phyloP scores from a whole-genome alignment of 2,888 invertebrate species.

The Ethmia dodecea region DNA sequence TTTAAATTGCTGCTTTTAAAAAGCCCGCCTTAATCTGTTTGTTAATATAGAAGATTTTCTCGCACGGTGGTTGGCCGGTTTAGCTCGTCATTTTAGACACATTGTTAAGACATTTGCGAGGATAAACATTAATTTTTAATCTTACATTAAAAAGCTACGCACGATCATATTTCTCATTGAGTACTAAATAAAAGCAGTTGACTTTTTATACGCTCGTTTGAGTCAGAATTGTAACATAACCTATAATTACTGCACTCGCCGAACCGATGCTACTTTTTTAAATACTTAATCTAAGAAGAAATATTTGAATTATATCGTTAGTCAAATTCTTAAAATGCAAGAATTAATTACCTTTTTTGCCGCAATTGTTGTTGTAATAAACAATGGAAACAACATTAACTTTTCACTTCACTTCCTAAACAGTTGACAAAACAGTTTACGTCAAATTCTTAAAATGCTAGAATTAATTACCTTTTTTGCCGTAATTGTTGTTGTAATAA shows the following conservation, averaged over 20 bases:
- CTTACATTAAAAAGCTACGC: conserved; percentile 8
- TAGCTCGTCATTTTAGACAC: conserved; percentile 6
- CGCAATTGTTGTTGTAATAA: conserved; percentile 11
- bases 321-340: conserved; percentile 4
- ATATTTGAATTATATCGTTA: background rate
- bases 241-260: conserved; percentile 12
- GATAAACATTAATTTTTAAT: conserved; percentile 8
- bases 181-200: conserved; percentile 10
- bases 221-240: conserved; percentile 11
- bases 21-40: too few species aligned
- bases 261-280: conserved; percentile 19
- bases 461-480: conserved; percentile 15
- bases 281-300: conserved; percentile 5
- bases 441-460: conserved; percentile 4
- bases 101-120: conserved; percentile 7
- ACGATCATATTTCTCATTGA: conserved; percentile 10
- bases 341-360: conserved; percentile 15
- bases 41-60: conserved; percentile 18
- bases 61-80: conserved; percentile 5
- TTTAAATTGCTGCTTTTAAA: conserved; percentile 18
- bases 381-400: conserved; percentile 10
- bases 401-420: conserved; percentile 5
- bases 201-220: conserved; percentile 10
- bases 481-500: conserved; percentile 11
- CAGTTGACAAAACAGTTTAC: conserved; percentile 15